phyloP scores from a whole-genome alignment of 2,113 vertebrate species.

The Crotalus viridis region DNA sequence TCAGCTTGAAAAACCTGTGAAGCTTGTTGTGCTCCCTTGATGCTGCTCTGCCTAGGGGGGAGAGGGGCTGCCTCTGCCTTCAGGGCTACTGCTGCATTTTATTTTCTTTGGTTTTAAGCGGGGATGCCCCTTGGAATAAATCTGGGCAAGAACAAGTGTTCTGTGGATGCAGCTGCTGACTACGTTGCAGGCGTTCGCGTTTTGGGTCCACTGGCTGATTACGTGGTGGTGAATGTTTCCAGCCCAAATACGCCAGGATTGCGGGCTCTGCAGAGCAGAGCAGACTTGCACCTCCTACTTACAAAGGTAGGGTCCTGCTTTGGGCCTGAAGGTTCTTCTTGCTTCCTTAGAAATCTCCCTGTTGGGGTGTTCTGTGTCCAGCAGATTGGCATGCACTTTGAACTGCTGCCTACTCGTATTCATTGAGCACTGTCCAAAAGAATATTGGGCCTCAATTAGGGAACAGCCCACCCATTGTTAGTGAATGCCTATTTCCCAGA shows the following conservation, averaged over 20 bases:
- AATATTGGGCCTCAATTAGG: background rate
- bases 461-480: background rate
- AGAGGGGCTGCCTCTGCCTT: no score
- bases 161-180: constrained; percentile 81
- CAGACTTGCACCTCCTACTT: constrained; percentile 80
- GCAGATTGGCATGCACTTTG: background rate
- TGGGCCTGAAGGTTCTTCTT: background rate
- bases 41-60: no score
- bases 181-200: constrained; percentile 80
- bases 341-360: background rate
- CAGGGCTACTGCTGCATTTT: background rate
- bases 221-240: constrained; percentile 94
- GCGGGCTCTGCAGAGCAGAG: constrained; percentile 83
- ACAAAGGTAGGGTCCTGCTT: constrained; percentile 71
- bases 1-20: background rate
- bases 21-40: background rate
- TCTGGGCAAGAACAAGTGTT: constrained; percentile 93
- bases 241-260: constrained; percentile 93
- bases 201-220: constrained; percentile 90
- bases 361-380: background rate
- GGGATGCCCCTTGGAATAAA: constrained; percentile 92
- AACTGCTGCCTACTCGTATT: background rate
- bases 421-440: background rate
- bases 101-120: constrained; percentile 62
- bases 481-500: background rate